These are phyloP conservation scores for Paralvinella palmiformis DNA, from an alignment of 1,140 invertebrate genomes.

Conservation along the genomic window DNA sequence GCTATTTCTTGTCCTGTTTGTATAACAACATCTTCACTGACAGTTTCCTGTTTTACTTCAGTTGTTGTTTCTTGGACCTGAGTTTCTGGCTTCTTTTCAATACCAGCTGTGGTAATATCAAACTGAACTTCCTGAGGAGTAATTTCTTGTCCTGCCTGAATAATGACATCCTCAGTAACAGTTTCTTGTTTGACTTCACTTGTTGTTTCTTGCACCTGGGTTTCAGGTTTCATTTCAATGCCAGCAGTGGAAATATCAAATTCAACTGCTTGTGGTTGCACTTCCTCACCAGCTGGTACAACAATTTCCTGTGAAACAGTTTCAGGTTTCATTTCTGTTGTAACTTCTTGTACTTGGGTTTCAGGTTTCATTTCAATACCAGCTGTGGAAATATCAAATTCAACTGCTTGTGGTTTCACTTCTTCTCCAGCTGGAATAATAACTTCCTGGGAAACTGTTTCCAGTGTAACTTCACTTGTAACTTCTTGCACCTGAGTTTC, in stretches of 20 bases:
- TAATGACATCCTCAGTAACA: background rate
- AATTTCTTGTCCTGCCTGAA: background rate
- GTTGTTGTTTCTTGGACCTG: background rate
- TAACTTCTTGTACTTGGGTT: too few species aligned
- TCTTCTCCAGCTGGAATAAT: background rate
- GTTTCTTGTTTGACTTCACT: background rate
- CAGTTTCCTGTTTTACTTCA: background rate
- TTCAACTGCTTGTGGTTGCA: constrained; percentile 9
- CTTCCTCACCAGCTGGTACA: constrained; percentile 4
- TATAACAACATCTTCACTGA: constrained; percentile 4
- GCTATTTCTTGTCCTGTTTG: background rate
- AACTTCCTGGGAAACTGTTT: too few species aligned
- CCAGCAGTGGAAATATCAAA: constrained; percentile 11
- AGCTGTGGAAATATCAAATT: constrained; percentile 2
- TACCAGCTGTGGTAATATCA: constrained; percentile 13
- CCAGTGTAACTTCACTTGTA: background rate
- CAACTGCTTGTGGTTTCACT: constrained; percentile 2
- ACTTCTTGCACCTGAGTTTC: background rate
- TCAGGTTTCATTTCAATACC: background rate
- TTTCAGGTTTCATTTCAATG: background rate
- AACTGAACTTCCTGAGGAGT: background rate
- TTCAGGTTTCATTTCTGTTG: too few species aligned
- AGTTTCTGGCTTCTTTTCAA: background rate
- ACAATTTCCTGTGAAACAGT: too few species aligned
- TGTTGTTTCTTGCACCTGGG: constrained; percentile 1